A percentile compares a stretch with the other conserved stretches of the same genome.
Evolutionary conservation across 1,140 invertebrate genomes (phyloP).

Genomic region (Zaprionus camerounensis): DNA sequence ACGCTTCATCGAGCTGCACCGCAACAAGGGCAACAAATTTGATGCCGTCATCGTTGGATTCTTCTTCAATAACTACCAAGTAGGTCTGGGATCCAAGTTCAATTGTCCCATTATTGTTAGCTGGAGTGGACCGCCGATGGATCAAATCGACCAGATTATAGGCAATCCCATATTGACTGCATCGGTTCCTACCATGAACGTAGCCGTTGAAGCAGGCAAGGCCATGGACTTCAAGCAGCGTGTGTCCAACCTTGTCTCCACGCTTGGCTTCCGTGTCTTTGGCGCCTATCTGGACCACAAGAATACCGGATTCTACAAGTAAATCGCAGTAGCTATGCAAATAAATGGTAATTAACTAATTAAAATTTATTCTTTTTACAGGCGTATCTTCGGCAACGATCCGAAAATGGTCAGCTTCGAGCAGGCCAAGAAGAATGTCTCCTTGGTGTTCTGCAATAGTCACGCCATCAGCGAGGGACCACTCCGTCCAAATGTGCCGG

Average conservation of each 20-base stretch:
- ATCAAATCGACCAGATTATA: slow-evolving; percentile 45
- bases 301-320: slow-evolving; percentile 52
- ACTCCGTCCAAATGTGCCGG: slow-evolving; percentile 80
- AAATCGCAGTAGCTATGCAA: slow-evolving; percentile 15
- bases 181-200: slow-evolving; percentile 59
- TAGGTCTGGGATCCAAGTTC: slow-evolving; percentile 64
- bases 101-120: slow-evolving; percentile 65
- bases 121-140: slow-evolving; percentile 59
- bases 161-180: slow-evolving; percentile 65
- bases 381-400: slow-evolving; percentile 51
- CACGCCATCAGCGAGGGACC: slow-evolving; percentile 75
- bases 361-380: neutral
- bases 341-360: neutral
- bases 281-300: slow-evolving; percentile 15
- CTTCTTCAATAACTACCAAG: slow-evolving; percentile 69
- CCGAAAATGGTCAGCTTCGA: slow-evolving; percentile 45
- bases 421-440: slow-evolving; percentile 66
- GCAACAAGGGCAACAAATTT: slow-evolving; percentile 71
- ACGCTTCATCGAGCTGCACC: slow-evolving; percentile 64
- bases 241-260: slow-evolving; percentile 46
- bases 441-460: slow-evolving; percentile 68
- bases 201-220: slow-evolving; percentile 37
- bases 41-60: slow-evolving; percentile 70
- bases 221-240: slow-evolving; percentile 64
- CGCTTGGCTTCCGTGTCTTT: slow-evolving; percentile 22